Evolutionary conservation across 1,140 invertebrate species (phyloP), one percentile per base, ranked within the genome.

Genomic region (Pteromalus puparum): DNA sequence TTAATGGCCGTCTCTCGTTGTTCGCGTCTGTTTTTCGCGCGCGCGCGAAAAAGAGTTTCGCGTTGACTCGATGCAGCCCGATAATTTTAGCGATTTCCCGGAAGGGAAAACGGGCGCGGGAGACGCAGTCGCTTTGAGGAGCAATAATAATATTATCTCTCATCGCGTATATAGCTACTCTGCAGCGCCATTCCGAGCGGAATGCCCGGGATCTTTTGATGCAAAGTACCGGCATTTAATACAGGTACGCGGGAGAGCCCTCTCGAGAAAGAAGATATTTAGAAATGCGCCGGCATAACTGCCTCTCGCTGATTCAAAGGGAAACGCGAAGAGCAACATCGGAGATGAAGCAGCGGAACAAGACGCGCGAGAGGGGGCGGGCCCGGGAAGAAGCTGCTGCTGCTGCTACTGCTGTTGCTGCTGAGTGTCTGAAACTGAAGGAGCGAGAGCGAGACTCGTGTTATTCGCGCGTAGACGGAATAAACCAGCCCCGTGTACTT

Each of bases 261-360:
- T 38, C n/a, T 80, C 61, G 30, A 80, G 79, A 84, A 84, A 75
- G 83, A 80, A 67, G 76, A 80, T 72, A 65, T 75, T 84, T 84
- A 80, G 83, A 73, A 34, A 65, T 79, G 73, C 15, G 15, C 42
- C 48, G 21, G 28, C 61, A 30, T 67, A 83, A 83, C 75, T 83
- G 26, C 15, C 48, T 84, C 7, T 79, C 46, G 77, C 67, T 80
- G 83, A 80, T 80, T 85, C 84, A 77, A 81, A 85, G 84, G 48
- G 42, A 68, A 68, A 26, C 38, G 78, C 70, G 21, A 85, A 76
- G 75, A 81, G 73, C 79, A 76, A 46, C 61, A 34, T 21, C 2
- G 28, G 76, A 79, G 67, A 74, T 38, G 46, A 75, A 86, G 87
- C 61, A 85, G 85, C 82, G 82, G 65, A 42, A 74, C 15, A 81